Evolutionary conservation across 2,888 invertebrate genomes (phyloP), one percentile per base, ranked within the genome.

Genomic region (Drosophila fungiperda): DNA sequence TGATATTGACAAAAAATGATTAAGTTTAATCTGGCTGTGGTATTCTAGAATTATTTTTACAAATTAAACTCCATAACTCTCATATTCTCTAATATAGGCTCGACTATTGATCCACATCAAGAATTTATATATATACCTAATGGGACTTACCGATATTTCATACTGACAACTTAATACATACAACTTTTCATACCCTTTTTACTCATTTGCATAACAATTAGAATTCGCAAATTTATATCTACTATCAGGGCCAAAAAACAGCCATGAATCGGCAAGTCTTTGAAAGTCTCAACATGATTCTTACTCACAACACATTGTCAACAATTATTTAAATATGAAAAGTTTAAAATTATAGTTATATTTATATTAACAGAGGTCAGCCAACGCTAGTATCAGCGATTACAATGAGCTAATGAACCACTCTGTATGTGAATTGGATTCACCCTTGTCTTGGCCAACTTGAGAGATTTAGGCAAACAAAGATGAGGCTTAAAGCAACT

Each of bases 201-300:
- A 8, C 23, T 15, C 15, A 45, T 23, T 45, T 15, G 15, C 45
- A 60, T 57, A 60, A 53, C 65, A 60, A 36, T 20, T 29, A 48
- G 64, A 83, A 71, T 83, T 89, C 71, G 89, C 89, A 80, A 76
- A 80, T 72, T 35, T 80, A 73, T 77, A 68, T 77, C 68, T 86
- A 82, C 76, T 89, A 90, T 77, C 79, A 78, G 61, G 63, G 53
- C 45, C 57, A 12, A 61, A 65, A 40, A 20, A 32, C 6, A 29
- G 15, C 40, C 15, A 20, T n/a, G n/a, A 55, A 36, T 11, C 33
- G 36, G 33, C 58, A 59, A 61, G 48, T 57, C 45, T 70, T 49
- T 17, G 15, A 48, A 59, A 68, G 73, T 35, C 45, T 26, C 38
- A 33, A 52, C 61, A 45, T 12, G 48, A 67, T 60, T 60, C 67